A percentile compares a stretch with the other conserved stretches of the same genome.
These are phyloP conservation scores for Nymphalis c-album DNA, from an alignment of 2,888 invertebrate species.

Conservation along the genomic window DNA sequence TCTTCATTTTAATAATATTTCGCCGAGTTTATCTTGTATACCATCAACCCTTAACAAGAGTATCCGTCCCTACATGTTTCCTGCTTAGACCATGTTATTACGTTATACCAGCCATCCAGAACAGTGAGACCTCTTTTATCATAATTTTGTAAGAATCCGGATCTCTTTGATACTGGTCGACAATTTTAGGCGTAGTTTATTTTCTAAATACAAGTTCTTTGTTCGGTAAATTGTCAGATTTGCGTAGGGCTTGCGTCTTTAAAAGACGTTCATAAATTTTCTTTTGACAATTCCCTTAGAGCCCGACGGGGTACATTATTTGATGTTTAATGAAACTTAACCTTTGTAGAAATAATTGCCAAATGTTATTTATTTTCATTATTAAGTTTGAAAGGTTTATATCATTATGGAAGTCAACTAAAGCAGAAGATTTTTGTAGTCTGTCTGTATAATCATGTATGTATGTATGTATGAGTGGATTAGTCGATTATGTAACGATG, in stretches of 20 bases:
- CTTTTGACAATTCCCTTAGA: slow-evolving; percentile 29
- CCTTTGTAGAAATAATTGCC: slow-evolving; percentile 5
- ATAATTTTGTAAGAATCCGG: neutral
- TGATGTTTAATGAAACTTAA: slow-evolving; percentile 9
- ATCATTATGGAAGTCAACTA: neutral
- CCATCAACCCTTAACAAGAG: slow-evolving; percentile 43
- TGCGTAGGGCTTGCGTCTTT: slow-evolving; percentile 16
- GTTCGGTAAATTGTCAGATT: slow-evolving; percentile 44
- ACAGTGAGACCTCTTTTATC: slow-evolving; percentile 15
- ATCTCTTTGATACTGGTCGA: slow-evolving; percentile 36
- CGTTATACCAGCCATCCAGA: slow-evolving; percentile 39
- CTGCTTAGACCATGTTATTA: slow-evolving; percentile 49
- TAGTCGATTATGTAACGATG: no score
- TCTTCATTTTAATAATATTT: slow-evolving; percentile 28
- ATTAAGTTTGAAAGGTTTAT: neutral
- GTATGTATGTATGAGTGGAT: no score
- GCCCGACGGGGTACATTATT: slow-evolving; percentile 15
- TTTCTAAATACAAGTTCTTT: slow-evolving; percentile 42
- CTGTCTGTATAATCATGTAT: no score
- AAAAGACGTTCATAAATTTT: slow-evolving; percentile 24
- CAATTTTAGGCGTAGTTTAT: slow-evolving; percentile 41
- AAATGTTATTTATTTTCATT: neutral
- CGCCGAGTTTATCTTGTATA: slow-evolving; percentile 41
- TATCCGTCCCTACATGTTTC: slow-evolving; percentile 51
- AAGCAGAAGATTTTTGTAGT: no score